Evolutionary conservation across 1,140 invertebrate genomes (phyloP), one percentile per base, ranked within the genome.

Genomic region (Sitobion miscanthi): DNA sequence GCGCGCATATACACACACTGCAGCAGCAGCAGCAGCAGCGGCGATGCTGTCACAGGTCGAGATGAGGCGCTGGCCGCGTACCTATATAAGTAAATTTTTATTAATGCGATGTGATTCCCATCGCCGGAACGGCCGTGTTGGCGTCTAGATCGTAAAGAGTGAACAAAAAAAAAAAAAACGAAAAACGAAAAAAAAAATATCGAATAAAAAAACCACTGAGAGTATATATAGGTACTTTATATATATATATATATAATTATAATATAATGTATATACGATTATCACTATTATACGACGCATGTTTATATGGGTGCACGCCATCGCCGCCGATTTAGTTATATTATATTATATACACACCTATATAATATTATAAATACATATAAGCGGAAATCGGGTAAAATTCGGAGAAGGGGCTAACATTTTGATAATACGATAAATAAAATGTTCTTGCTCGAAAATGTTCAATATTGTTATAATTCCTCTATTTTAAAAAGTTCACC

Each of bases 141-240:
- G 88, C 52, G 88, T 90, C 88, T 90, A 90, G 62, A 62, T 90
- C 90, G 90, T 91, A 77, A 47, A 45, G 57, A 91, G 57, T n/a
- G 8, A 9, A 52, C n/a, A 21, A 49, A 69, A 62, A 91, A 38
- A 38, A 23, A 57, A 38, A 57, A 89, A 54, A 38, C n/a, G 20
- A 57, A 57, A 9, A 42, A 42, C 42, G 42, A 42, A 42, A 89
- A 35, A 35, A 88, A 47, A 47, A 47, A 77, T n/a, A 77, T 38
- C 49, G 88, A 57, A 57, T 49, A 89, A 57, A 89, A 89, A 54
- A 57, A 57, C 35, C n/a, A 77, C 30, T 77, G 62, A 77, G 30
- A 77, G 47, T 35, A 20, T 14, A 3, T 4, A 4, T 21, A 54
- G 8, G 9, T 85, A 85, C 77, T 7, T 57, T 57, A 30, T 6